phyloP scores from a whole-genome alignment of 2,113 vertebrate genomes.

The Ciconia boyciana region DNA sequence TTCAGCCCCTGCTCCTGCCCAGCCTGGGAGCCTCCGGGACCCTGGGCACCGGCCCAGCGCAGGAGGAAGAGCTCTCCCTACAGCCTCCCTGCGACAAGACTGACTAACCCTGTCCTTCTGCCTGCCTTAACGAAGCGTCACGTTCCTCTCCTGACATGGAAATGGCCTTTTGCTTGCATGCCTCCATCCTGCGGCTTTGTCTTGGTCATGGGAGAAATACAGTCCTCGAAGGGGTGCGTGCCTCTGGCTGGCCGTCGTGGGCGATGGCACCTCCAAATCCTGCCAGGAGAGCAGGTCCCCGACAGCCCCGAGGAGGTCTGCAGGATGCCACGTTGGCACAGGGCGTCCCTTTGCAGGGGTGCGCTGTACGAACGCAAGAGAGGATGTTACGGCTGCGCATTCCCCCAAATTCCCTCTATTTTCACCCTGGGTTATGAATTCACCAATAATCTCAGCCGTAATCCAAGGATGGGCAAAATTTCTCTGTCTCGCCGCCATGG shows the following conservation, averaged over 20 bases:
- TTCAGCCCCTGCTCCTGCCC: not conserved
- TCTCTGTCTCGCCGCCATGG: rapidly evolving
- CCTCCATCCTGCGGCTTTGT: not conserved
- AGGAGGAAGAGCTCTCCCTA: not conserved
- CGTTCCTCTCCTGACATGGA: not conserved
- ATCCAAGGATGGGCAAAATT: not conserved
- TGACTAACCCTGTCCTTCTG: not conserved
- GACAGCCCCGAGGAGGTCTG: not conserved
- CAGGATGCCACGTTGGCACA: conserved; percentile 8
- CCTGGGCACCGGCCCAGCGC: not conserved
- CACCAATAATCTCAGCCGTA: rapidly evolving
- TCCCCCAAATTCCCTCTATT: not conserved
- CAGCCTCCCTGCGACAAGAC: not conserved
- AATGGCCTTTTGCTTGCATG: not conserved
- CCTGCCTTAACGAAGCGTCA: not conserved
- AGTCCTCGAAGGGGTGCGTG: not conserved
- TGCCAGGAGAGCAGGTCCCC: not conserved
- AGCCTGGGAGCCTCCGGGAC: conserved; percentile 55
- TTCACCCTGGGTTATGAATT: not conserved
- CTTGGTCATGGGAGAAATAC: not conserved
- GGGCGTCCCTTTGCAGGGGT: not conserved
- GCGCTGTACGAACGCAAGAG: not conserved
- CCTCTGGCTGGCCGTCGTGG: not conserved
- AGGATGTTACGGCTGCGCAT: not conserved
- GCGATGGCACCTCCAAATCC: not conserved